A percentile compares a stretch with the other conserved stretches of the same genome.
phyloP scores from a whole-genome alignment of 2,113 vertebrate species.

The Blennius ocellaris region DNA sequence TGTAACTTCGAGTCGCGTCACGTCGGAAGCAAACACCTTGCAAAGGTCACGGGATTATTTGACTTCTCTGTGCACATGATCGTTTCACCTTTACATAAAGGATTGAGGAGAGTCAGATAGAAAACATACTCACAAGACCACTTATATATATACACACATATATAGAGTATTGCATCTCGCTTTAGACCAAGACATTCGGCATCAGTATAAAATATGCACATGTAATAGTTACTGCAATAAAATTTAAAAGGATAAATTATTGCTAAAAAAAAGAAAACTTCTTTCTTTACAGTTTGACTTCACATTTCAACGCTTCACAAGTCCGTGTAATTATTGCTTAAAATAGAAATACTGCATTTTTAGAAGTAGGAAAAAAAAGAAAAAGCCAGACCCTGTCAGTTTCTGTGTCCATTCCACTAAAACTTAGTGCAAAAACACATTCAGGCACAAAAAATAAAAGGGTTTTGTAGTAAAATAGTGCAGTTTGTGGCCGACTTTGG shows the following conservation, averaged over 20 bases:
- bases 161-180: constrained; percentile 37
- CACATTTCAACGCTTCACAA: constrained; percentile 25
- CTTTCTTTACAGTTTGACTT: constrained; percentile 23
- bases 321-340: neutral
- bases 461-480: constrained; percentile 1
- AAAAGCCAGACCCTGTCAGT: no score
- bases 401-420: neutral
- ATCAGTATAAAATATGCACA: constrained; percentile 17
- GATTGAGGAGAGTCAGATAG: neutral
- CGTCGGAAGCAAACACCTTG: constrained; percentile 1
- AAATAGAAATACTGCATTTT: constrained; percentile 25
- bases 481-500: neutral
- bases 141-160: constrained; percentile 30
- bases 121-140: constrained; percentile 31
- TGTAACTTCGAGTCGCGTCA: constrained; percentile 10
- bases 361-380: neutral
- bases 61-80: constrained; percentile 10
- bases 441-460: neutral
- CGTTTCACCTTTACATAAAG: constrained; percentile 15
- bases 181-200: constrained; percentile 10
- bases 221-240: neutral
- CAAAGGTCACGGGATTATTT: constrained; percentile 15
- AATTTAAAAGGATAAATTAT: constrained; percentile 40
- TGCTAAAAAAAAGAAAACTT: constrained; percentile 38
- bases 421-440: neutral